Percentiles rank a stretch among this genome's conserved stretches.
Conservation (phyloP, 1,140 invertebrate genomes). For the Drosophila cardini region DNA sequence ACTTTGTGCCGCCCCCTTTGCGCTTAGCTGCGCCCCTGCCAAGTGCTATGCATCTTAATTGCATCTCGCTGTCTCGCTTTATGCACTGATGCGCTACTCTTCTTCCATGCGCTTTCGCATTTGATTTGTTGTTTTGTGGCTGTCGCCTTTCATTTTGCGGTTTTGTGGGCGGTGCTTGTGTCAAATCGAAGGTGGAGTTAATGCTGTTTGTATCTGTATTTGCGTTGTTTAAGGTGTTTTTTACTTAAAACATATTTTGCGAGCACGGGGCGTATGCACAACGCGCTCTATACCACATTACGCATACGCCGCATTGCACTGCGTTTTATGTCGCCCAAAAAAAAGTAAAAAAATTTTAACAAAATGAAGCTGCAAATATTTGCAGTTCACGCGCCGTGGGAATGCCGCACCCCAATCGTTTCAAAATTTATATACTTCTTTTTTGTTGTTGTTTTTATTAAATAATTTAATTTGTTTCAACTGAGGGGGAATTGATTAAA, state of each 20-base stretch:
- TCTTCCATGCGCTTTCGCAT: constrained; percentile 48
- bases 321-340: constrained; percentile 8
- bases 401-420: constrained; percentile 72
- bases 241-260: constrained; percentile 6
- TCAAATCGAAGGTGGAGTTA: constrained; percentile 41
- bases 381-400: constrained; percentile 62
- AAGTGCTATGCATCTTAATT: constrained; percentile 13
- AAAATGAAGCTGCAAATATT: constrained; percentile 58
- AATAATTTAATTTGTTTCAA: constrained; percentile 76
- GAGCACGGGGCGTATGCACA: constrained; percentile 43
- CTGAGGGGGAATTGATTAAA: constrained; percentile 42
- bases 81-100: constrained; percentile 22
- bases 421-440: constrained; percentile 45
- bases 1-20: too few species aligned
- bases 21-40: too few species aligned
- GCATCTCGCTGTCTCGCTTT: constrained; percentile 36
- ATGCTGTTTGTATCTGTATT: not conserved
- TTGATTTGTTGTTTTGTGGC: constrained; percentile 70
- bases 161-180: constrained; percentile 67
- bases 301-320: constrained; percentile 43
- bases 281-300: constrained; percentile 25
- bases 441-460: constrained; percentile 60
- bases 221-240: constrained; percentile 5
- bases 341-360: not conserved
- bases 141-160: constrained; percentile 64